phyloP scores from a whole-genome alignment of 2,888 invertebrate species.

The Panopea generosa region DNA sequence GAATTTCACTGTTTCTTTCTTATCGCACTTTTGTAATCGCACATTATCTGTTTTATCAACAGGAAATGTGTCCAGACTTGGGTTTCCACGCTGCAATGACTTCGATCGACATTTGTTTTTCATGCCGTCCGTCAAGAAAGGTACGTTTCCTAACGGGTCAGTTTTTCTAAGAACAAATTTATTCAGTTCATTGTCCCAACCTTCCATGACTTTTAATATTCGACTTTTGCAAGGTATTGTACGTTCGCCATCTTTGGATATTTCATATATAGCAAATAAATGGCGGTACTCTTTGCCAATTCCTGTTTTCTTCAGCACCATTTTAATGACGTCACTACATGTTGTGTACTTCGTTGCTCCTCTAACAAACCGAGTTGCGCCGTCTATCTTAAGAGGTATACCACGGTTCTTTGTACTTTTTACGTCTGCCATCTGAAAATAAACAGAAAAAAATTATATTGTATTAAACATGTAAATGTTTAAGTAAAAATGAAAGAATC shows the following conservation, averaged over 20 bases:
- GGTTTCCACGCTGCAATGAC: not conserved
- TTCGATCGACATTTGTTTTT: not conserved
- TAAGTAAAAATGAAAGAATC: no score
- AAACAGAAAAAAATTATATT: no score
- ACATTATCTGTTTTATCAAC: not conserved
- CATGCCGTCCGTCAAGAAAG: not conserved
- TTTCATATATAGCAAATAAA: constrained; percentile 44
- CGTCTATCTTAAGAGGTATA: constrained; percentile 50
- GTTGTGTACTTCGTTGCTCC: constrained; percentile 61
- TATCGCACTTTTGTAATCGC: not conserved
- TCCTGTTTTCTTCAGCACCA: constrained; percentile 60
- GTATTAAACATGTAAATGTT: no score
- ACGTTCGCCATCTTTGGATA: constrained; percentile 29
- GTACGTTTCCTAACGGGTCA: constrained; percentile 27
- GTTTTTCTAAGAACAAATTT: constrained; percentile 42
- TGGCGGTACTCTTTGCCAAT: constrained; percentile 50
- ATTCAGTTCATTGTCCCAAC: constrained; percentile 35
- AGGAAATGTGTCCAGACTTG: not conserved
- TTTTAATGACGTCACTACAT: constrained; percentile 61
- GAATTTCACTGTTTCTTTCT: not conserved
- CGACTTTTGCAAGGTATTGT: constrained; percentile 35
- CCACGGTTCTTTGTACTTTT: constrained; percentile 42
- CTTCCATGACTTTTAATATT: constrained; percentile 35
- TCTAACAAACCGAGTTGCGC: constrained; percentile 46
- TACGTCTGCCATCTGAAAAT: constrained; percentile 55